Percentiles rank a stretch among this genome's conserved stretches.
Conservation (phyloP, 2,888 invertebrate genomes). For the Caenorhabditis macrosperma region DNA sequence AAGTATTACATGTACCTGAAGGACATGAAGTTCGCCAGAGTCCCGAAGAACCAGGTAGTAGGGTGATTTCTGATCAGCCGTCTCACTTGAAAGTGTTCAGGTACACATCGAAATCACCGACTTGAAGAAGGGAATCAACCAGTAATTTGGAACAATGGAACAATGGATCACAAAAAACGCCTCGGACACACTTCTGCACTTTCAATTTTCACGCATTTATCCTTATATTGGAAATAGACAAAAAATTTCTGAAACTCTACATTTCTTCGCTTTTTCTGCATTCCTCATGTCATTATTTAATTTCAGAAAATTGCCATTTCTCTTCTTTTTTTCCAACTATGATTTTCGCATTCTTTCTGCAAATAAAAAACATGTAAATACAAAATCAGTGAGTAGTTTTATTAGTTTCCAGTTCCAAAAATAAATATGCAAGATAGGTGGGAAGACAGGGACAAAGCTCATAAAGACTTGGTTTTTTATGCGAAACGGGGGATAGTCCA, state of each 20-base stretch:
- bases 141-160: slow-evolving; percentile 15
- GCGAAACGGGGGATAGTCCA: too few species aligned
- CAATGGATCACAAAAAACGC: too few species aligned
- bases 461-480: not conserved
- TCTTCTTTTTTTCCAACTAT: not conserved
- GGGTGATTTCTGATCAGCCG: slow-evolving; percentile 2
- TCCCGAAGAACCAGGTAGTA: slow-evolving; percentile 63
- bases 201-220: slow-evolving; percentile 23
- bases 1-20: slow-evolving; percentile 66
- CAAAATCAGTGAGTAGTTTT: not conserved
- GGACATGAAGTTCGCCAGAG: slow-evolving; percentile 68
- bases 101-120: slow-evolving; percentile 66
- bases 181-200: not conserved
- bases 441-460: slow-evolving; percentile 3
- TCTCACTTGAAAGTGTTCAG: slow-evolving; percentile 1
- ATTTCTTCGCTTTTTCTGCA: not conserved
- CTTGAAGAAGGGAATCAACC: slow-evolving; percentile 63
- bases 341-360: not conserved
- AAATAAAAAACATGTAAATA: slow-evolving; percentile 23
- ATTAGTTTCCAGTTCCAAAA: not conserved
- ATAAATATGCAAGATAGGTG: not conserved
- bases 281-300: slow-evolving; percentile 32
- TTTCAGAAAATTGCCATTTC: slow-evolving; percentile 31
- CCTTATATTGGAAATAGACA: slow-evolving; percentile 37
- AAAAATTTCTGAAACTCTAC: slow-evolving; percentile 1